phyloP scores from a whole-genome alignment of 1,140 invertebrate species.

The Lucilia cuprina region DNA sequence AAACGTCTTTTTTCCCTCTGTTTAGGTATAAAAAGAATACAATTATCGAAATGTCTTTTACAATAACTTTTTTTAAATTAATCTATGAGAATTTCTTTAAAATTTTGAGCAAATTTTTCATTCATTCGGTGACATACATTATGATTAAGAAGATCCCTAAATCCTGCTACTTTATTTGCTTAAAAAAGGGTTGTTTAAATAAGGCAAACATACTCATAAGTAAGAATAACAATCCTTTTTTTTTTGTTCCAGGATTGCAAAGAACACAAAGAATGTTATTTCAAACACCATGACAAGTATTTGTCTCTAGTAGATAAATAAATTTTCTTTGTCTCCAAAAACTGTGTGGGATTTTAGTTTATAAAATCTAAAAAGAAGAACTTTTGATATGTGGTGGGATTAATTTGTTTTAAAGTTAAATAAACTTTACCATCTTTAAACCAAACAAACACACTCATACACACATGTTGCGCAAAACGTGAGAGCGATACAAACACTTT shows the following conservation, averaged over 20 bases:
- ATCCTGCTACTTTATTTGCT: not conserved
- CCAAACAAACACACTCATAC: no score
- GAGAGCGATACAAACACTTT: not conserved
- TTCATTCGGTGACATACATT: no score
- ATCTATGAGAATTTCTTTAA: no score
- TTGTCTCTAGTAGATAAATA: not conserved
- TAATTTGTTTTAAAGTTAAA: conserved; percentile 25
- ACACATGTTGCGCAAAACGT: not conserved
- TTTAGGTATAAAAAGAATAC: no score
- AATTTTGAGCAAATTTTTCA: no score
- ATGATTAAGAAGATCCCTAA: no score
- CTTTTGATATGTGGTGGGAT: conserved; percentile 3
- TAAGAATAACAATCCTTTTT: no score
- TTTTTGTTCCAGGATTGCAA: not conserved
- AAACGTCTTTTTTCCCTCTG: no score
- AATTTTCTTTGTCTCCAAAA: no score
- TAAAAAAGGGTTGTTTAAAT: not conserved
- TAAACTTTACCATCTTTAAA: not conserved
- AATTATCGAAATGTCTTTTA: no score
- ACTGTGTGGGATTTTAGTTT: no score
- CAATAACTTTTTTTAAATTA: no score
- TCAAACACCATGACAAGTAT: not conserved
- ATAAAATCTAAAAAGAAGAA: not conserved
- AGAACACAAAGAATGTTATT: not conserved
- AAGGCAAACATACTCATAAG: not conserved